Conservation (phyloP, 1,140 invertebrate species). For the Cyrtorhinus lividipennis region DNA sequence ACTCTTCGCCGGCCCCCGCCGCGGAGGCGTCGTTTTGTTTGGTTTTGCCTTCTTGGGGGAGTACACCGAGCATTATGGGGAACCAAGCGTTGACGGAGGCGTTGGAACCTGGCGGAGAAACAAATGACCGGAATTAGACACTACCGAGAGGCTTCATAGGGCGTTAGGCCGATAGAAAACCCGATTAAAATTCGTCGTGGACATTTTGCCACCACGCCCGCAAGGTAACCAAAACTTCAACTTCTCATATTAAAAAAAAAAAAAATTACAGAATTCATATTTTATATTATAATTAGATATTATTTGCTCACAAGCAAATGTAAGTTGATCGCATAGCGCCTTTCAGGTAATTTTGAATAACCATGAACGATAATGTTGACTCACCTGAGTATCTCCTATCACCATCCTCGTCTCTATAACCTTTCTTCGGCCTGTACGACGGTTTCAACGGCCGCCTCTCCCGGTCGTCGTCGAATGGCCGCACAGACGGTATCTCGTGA, state of each 20-base stretch:
- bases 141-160: too few species aligned
- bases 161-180: too few species aligned
- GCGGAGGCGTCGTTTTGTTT: slow-evolving; percentile 5
- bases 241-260: too few species aligned
- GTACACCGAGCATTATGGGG: slow-evolving; percentile 27
- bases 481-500: not conserved
- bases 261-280: too few species aligned
- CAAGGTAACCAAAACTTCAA: too few species aligned
- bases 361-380: not conserved
- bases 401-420: slow-evolving; percentile 16
- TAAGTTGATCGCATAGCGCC: too few species aligned
- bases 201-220: too few species aligned
- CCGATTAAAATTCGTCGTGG: too few species aligned
- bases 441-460: slow-evolving; percentile 8
- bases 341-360: too few species aligned
- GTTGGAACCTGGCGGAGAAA: slow-evolving; percentile 23
- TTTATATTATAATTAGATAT: too few species aligned
- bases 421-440: not conserved
- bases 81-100: slow-evolving; percentile 29
- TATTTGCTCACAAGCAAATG: too few species aligned
- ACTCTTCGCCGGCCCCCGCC: not conserved
- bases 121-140: not conserved
- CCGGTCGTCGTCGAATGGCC: not conserved
- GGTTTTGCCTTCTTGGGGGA: slow-evolving; percentile 19
- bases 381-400: slow-evolving; percentile 15